Percentiles rank a stretch among this genome's conserved stretches.
These are phyloP conservation scores for Drosophila varians DNA, from an alignment of 1,140 invertebrate genomes.

Conservation along the genomic window DNA sequence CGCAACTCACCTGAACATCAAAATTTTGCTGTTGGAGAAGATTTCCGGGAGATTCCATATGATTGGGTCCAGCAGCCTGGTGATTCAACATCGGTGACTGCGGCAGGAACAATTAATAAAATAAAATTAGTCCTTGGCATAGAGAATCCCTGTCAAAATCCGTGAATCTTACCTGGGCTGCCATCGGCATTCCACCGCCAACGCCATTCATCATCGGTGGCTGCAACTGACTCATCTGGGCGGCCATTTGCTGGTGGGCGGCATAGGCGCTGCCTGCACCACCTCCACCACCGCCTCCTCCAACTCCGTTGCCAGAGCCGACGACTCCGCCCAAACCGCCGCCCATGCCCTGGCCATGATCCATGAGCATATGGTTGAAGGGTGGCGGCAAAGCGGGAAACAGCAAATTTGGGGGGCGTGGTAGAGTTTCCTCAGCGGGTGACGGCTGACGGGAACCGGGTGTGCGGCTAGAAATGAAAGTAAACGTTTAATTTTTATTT, in stretches of 20 bases:
- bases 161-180: slow-evolving; percentile 70
- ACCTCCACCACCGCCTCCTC: slow-evolving; percentile 29
- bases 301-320: slow-evolving; percentile 51
- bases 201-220: slow-evolving; percentile 83
- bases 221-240: slow-evolving; percentile 82
- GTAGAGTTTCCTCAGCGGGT: slow-evolving; percentile 89
- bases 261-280: slow-evolving; percentile 63
- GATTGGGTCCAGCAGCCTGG: slow-evolving; percentile 78
- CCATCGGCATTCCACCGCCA: slow-evolving; percentile 81
- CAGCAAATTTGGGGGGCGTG: slow-evolving; percentile 69
- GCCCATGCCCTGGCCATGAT: slow-evolving; percentile 72
- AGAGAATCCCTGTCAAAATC: too few species aligned
- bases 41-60: slow-evolving; percentile 83
- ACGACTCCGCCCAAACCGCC: slow-evolving; percentile 52
- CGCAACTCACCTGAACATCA: slow-evolving; percentile 83
- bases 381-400: slow-evolving; percentile 74
- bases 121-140: too few species aligned
- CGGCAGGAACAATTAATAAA: neutral
- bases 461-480: slow-evolving; percentile 87
- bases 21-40: slow-evolving; percentile 82
- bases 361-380: slow-evolving; percentile 83
- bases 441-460: slow-evolving; percentile 95
- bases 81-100: slow-evolving; percentile 81
- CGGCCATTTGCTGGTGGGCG: slow-evolving; percentile 78
- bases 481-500: neutral